Evolutionary conservation across 2,888 invertebrate species (phyloP).

Genomic region (Acrobeloides nanus): DNA sequence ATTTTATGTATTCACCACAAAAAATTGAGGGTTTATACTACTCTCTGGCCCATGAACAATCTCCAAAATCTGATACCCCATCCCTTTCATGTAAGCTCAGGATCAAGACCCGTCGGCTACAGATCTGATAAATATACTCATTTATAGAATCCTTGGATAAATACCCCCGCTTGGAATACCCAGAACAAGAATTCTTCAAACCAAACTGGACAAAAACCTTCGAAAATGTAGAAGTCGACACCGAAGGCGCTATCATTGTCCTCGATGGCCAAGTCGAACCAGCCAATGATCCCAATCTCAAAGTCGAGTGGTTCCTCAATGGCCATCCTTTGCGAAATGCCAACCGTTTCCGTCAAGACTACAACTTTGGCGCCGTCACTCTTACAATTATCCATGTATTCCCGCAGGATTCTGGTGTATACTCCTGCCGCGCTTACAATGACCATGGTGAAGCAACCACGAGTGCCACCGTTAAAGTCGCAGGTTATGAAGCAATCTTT

Average conservation of each 20-base stretch:
- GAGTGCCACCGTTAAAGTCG: slow-evolving; percentile 80
- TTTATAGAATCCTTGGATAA: slow-evolving; percentile 66
- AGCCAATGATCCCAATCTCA: slow-evolving; percentile 45
- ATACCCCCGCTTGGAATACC: slow-evolving; percentile 41
- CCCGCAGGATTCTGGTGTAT: slow-evolving; percentile 80
- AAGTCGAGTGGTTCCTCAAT: slow-evolving; percentile 63
- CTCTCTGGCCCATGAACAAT: too few species aligned
- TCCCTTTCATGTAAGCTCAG: too few species aligned
- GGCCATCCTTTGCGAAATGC: slow-evolving; percentile 68
- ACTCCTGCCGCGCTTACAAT: slow-evolving; percentile 85
- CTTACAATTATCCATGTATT: slow-evolving; percentile 79
- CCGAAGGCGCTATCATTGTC: slow-evolving; percentile 54
- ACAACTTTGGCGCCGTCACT: slow-evolving; percentile 90
- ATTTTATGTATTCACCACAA: too few species aligned
- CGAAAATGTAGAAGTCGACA: slow-evolving; percentile 73
- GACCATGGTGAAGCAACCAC: slow-evolving; percentile 87
- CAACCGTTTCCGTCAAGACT: slow-evolving; percentile 68
- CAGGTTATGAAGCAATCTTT: slow-evolving; percentile 42
- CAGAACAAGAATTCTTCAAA: slow-evolving; percentile 61
- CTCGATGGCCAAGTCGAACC: slow-evolving; percentile 70
- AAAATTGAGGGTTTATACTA: too few species aligned
- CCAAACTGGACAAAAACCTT: slow-evolving; percentile 85
- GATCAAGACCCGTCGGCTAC: too few species aligned
- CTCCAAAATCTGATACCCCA: too few species aligned
- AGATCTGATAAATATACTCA: too few species aligned